These are phyloP conservation scores for Polypedilum vanderplanki DNA, from an alignment of 1,140 invertebrate genomes.

Conservation along the genomic window DNA sequence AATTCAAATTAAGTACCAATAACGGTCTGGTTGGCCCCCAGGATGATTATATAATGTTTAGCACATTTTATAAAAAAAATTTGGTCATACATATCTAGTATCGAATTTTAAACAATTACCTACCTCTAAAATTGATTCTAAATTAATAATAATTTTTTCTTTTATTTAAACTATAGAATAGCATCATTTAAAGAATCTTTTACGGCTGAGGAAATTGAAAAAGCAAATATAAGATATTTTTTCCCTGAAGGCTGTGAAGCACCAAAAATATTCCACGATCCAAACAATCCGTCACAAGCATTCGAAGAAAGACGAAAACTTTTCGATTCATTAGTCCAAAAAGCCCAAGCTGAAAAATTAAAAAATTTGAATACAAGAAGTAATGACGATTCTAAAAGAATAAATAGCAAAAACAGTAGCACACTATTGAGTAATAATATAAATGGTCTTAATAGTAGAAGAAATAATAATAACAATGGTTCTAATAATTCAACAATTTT, in stretches of 20 bases:
- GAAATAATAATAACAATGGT: not conserved
- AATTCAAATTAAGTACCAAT: too few relatives aligned
- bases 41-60: too few relatives aligned
- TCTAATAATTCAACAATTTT: too few relatives aligned
- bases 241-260: not conserved
- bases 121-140: too few relatives aligned
- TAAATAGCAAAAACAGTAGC: not conserved
- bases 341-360: not conserved
- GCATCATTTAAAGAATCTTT: not conserved
- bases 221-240: not conserved
- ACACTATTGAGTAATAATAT: not conserved
- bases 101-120: too few relatives aligned
- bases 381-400: not conserved
- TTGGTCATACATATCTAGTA: too few relatives aligned
- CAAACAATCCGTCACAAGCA: not conserved
- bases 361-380: not conserved
- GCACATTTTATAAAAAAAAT: too few relatives aligned
- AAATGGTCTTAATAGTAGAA: not conserved
- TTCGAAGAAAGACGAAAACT: not conserved
- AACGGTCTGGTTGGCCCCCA: too few relatives aligned
- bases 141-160: not conserved
- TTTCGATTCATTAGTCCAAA: not conserved
- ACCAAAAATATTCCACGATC: not conserved
- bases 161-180: not conserved
- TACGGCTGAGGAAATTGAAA: not conserved